A percentile compares a stretch with the other conserved stretches of the same genome.
These are phyloP conservation scores for Electrona antarctica DNA, from an alignment of 2,113 vertebrate genomes.

Conservation along the genomic window DNA sequence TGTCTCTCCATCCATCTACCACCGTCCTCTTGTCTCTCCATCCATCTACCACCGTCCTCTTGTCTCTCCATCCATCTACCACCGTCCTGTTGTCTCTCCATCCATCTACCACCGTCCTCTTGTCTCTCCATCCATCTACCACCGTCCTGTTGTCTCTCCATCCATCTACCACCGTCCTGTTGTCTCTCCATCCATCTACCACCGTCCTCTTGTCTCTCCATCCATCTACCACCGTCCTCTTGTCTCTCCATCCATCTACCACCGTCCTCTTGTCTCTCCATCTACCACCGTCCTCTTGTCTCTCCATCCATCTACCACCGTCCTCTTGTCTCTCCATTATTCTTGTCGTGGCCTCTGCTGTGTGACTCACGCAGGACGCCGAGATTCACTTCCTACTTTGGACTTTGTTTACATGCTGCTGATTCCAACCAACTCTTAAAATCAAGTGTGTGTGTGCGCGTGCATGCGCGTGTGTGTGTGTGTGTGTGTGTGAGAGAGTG, in stretches of 20 bases:
- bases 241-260: constrained; percentile 17
- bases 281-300: too few relatives aligned
- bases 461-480: neutral
- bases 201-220: neutral
- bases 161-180: constrained; percentile 15
- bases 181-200: constrained; percentile 17
- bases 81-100: neutral
- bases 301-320: too few relatives aligned
- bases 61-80: constrained; percentile 17
- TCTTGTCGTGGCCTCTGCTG: constrained; percentile 8
- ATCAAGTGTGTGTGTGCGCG: constrained; percentile 5
- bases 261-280: too few relatives aligned
- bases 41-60: constrained; percentile 17
- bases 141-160: neutral
- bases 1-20: too few relatives aligned
- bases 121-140: constrained; percentile 17
- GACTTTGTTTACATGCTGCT: constrained; percentile 45
- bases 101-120: constrained; percentile 17
- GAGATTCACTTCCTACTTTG: constrained; percentile 45
- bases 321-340: neutral
- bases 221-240: constrained; percentile 17
- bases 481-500: neutral
- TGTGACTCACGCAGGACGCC: constrained; percentile 10
- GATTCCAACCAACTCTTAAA: constrained; percentile 34
- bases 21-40: neutral